Conservation (phyloP, 2,113 vertebrate genomes). For the Oplegnathus fasciatus region DNA sequence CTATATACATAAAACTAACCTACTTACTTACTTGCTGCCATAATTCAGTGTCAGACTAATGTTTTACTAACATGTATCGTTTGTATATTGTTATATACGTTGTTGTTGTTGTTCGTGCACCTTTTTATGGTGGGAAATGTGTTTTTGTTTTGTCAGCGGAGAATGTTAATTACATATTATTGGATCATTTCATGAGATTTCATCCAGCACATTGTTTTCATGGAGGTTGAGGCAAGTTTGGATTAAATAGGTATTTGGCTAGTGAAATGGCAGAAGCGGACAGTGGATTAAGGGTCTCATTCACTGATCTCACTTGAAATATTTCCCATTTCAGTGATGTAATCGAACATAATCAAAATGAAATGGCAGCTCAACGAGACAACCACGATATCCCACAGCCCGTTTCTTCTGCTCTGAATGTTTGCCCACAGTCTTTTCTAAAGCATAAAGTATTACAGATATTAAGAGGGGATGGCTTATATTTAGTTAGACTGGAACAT, state of each 20-base stretch:
- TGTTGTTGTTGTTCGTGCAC: too few relatives aligned
- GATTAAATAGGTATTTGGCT: not conserved
- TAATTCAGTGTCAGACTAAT: not conserved
- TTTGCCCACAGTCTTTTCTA: not conserved
- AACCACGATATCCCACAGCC: not conserved
- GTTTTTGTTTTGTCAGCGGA: not conserved
- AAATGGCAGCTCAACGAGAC: slow-evolving; percentile 1
- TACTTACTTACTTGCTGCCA: not conserved
- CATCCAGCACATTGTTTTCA: slow-evolving; percentile 2
- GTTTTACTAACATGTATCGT: not conserved
- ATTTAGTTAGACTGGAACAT: not conserved
- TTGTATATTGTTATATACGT: not conserved
- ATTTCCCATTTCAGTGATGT: slow-evolving; percentile 16
- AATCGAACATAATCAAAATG: slow-evolving; percentile 15
- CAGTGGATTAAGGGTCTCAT: not conserved
- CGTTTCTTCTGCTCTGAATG: not conserved
- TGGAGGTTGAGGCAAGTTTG: not conserved
- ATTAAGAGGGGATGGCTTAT: not conserved
- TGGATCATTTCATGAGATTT: slow-evolving; percentile 5
- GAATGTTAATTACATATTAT: not conserved
- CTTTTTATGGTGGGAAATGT: not conserved
- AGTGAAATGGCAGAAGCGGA: not conserved
- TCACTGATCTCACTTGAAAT: slow-evolving; percentile 13
- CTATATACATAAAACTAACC: not conserved
- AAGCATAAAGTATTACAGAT: not conserved